Evolutionary conservation across 2,797 vertebrate species (phyloP), one percentile per base, ranked within the genome.

Genomic region (Lutjanus campechanus): DNA sequence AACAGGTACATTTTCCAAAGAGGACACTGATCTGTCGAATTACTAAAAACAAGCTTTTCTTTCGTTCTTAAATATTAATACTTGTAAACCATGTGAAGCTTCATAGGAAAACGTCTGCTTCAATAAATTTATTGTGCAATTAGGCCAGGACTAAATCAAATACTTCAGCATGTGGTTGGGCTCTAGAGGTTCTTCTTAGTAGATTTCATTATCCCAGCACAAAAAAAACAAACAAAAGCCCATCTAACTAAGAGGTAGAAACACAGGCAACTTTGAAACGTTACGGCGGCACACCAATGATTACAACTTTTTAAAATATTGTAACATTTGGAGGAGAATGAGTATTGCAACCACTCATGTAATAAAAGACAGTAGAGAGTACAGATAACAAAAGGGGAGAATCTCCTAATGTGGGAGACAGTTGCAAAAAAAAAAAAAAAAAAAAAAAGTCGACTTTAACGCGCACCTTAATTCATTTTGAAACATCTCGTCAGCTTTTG

Each of bases 191-290:
- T 83, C 61, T 85, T 76, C 25, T 65, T 73, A 43, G 36, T 61
- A 69, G 93, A 93, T 95, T 93, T 96, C 95, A 95, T 84, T 19
- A 96, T 96, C 95, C 95, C 95, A 96, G 94, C 95, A 96, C 95
- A 94, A 95, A 94, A 95, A 94, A 43, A 66, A 93, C 19, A 69
- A 56, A 68, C 50, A 76, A 84, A 96, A 96, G 95, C 96, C 96
- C 95, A 96, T 97, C 90, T 95, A 89, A 96, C 96, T 97, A 97
- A 96, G 97, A 98, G 97, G 98, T 98, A 98, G 97, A 98, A 97
- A 97, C 96, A 97, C 96, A 96, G 97, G 97, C 96, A 96, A 96
- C 95, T 96, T 77, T 84, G 82, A 90, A 89, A 92, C 43, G 64
- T 96, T 96, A 97, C 95, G 90, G 96, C 95, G 94, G 82, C 88